Evolutionary conservation across 2,797 vertebrate species (phyloP).

Genomic region (Myoxocephalus aenaeus): DNA sequence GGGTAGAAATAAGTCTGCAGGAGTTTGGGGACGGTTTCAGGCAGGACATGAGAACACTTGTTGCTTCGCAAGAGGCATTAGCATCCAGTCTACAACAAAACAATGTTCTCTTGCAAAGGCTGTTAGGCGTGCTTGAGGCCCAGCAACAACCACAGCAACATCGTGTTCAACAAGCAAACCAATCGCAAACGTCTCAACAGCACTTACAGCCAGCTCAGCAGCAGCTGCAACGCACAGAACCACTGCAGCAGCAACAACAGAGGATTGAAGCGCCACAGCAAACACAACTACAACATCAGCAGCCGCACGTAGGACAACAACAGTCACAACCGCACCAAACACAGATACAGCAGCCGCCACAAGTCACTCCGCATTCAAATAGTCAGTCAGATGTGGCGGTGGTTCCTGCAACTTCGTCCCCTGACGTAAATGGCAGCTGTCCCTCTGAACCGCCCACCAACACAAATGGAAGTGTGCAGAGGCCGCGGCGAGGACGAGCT

Average conservation of each 20-base stretch:
- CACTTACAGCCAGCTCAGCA: conserved; percentile 71
- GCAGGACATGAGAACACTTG: conserved; percentile 84
- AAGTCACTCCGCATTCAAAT: conserved; percentile 66
- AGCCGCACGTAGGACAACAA: conserved; percentile 49
- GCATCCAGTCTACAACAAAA: conserved; percentile 87
- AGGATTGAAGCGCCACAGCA: conserved; percentile 65
- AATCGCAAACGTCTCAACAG: conserved; percentile 73
- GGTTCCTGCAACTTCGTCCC: conserved; percentile 69
- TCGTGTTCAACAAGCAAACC: conserved; percentile 72
- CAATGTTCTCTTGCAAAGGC: conserved; percentile 86
- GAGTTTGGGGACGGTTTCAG: conserved; percentile 86
- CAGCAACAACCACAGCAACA: conserved; percentile 82
- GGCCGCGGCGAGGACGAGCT: conserved; percentile 80
- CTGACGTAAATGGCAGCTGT: conserved; percentile 77
- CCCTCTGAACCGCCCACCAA: conserved; percentile 67
- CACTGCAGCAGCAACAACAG: conserved; percentile 64
- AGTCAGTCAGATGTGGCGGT: conserved; percentile 68
- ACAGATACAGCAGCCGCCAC: conserved; percentile 72
- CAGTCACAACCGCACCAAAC: conserved; percentile 71
- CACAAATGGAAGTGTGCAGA: conserved; percentile 70
- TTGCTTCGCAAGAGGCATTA: conserved; percentile 85
- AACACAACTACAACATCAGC: conserved; percentile 45
- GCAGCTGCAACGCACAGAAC: conserved; percentile 70
- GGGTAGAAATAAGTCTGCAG: conserved; percentile 83
- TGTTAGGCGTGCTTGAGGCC: conserved; percentile 85